phyloP scores from a whole-genome alignment of 2,113 vertebrate genomes.

The Turnix velox region DNA sequence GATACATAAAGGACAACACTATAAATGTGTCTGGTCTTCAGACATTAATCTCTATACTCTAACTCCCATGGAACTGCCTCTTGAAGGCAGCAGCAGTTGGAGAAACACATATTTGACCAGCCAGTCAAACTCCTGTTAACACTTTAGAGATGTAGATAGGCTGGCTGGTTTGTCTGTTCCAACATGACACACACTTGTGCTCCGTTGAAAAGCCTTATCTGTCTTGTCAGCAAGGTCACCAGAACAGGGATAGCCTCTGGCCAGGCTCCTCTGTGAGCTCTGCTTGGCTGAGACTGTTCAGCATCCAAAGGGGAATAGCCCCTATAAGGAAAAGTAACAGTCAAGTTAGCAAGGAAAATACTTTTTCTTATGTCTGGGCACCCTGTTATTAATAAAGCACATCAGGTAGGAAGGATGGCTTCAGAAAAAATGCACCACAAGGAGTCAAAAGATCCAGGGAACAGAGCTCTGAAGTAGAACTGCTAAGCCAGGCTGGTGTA shows the following conservation, averaged over 20 bases:
- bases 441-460: background rate
- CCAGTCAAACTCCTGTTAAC: constrained; percentile 48
- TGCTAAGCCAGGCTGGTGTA: background rate
- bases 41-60: background rate
- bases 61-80: background rate
- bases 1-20: background rate
- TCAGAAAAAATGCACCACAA: background rate
- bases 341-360: background rate
- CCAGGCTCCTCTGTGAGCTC: background rate
- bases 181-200: background rate
- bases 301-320: background rate
- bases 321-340: background rate
- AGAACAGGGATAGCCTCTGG: background rate
- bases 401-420: background rate
- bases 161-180: background rate
- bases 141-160: background rate
- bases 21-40: background rate
- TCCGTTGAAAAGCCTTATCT: constrained; percentile 50
- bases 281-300: background rate
- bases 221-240: background rate
- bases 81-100: background rate
- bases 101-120: background rate
- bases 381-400: background rate
- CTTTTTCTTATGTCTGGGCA: background rate
- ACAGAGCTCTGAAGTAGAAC: background rate